Conservation (phyloP, 2,797 vertebrate genomes). For the Peromyscus melanophrys region DNA sequence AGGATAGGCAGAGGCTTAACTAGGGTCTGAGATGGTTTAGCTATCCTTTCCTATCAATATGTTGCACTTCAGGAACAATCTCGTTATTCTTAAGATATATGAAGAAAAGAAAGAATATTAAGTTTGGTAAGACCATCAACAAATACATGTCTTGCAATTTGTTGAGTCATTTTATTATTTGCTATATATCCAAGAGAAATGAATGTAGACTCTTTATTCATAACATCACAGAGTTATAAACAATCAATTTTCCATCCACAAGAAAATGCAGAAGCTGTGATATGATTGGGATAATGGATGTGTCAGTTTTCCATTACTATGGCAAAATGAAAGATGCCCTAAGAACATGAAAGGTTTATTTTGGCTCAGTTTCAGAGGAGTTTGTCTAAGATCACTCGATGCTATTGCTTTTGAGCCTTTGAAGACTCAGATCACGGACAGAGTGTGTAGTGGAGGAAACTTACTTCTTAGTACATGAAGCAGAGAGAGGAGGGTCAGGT, state of each 20-base stretch:
- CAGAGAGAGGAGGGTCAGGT: not conserved
- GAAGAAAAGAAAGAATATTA: not conserved
- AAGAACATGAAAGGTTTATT: not conserved
- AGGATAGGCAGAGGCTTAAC: not conserved
- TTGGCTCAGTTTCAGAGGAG: not conserved
- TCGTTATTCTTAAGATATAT: not conserved
- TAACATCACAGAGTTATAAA: constrained; percentile 7
- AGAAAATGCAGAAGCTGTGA: constrained; percentile 9
- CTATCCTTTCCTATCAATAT: not conserved
- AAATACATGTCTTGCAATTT: not conserved
- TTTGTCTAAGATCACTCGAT: not conserved
- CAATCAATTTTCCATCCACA: constrained; percentile 2
- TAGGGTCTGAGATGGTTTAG: not conserved
- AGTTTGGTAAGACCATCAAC: not conserved
- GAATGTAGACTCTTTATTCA: constrained; percentile 8
- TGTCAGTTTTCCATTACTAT: not conserved
- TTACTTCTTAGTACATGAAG: not conserved
- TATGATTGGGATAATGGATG: not conserved
- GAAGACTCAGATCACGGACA: not conserved
- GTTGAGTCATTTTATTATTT: not conserved
- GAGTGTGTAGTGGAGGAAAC: not conserved
- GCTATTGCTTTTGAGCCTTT: not conserved
- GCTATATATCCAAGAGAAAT: not conserved
- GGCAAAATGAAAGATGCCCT: not conserved
- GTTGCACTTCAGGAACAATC: not conserved